Conservation (phyloP, 2,113 vertebrate species). For the Pseudonaja textilis region DNA sequence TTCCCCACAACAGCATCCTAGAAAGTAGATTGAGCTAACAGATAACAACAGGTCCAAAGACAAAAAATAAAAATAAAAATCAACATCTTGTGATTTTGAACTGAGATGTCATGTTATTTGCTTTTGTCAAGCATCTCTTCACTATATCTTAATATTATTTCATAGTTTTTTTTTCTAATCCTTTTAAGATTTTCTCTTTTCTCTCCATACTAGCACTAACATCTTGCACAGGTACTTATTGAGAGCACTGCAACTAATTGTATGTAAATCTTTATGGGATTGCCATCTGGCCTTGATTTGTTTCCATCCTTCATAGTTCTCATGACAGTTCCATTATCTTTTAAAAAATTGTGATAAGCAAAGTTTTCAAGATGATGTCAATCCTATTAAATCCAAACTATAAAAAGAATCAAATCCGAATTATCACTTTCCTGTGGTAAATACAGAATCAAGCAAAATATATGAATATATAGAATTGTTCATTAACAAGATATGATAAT, state of each 20-base stretch:
- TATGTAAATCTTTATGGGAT: slow-evolving; percentile 13
- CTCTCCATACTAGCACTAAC: slow-evolving; percentile 5
- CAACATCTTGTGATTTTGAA: not conserved
- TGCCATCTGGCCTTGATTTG: slow-evolving; percentile 22
- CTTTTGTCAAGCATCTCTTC: slow-evolving; percentile 14
- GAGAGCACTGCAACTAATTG: slow-evolving; percentile 6
- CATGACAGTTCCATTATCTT: not conserved
- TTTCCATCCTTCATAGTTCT: slow-evolving; percentile 6
- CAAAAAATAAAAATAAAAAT: not conserved
- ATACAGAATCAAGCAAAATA: not conserved
- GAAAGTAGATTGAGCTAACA: not conserved
- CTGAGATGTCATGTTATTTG: not conserved
- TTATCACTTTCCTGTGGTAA: not conserved
- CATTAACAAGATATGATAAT: not conserved
- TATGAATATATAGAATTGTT: not conserved
- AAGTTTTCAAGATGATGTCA: not conserved
- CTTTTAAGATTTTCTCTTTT: slow-evolving; percentile 17
- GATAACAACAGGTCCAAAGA: not conserved
- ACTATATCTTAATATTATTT: slow-evolving; percentile 14
- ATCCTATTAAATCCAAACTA: not conserved
- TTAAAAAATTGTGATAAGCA: not conserved
- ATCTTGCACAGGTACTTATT: not conserved
- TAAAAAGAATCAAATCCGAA: not conserved
- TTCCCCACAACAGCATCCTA: not conserved
- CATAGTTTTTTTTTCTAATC: not conserved